These are phyloP conservation scores for Himalopsyche japonica DNA, from an alignment of 2,888 invertebrate species.

Conservation along the genomic window DNA sequence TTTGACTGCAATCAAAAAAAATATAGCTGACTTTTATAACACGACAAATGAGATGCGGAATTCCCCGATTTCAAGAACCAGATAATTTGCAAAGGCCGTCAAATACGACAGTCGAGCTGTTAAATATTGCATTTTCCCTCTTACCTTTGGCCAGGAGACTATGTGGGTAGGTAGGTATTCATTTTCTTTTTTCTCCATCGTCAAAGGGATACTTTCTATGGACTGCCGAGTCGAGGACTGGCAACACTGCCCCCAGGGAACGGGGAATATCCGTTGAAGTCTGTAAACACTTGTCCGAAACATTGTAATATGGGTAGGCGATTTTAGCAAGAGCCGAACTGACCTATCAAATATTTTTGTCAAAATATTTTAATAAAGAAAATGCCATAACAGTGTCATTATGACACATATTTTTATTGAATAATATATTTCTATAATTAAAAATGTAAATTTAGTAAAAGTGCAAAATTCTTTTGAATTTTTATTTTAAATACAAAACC, in stretches of 20 bases:
- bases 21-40: too few species aligned
- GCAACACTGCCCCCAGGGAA: constrained; percentile 9
- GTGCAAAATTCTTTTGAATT: too few species aligned
- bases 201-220: constrained; percentile 18
- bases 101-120: neutral
- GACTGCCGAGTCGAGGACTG: constrained; percentile 5
- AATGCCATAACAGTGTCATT: too few species aligned
- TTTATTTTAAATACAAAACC: too few species aligned
- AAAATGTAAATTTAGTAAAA: too few species aligned
- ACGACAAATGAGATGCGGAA: neutral
- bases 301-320: constrained; percentile 4
- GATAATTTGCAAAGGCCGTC: neutral
- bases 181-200: constrained; percentile 8
- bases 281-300: constrained; percentile 25
- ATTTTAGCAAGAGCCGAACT: neutral
- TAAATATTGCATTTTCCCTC: constrained; percentile 24
- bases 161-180: neutral
- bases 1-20: too few species aligned
- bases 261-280: constrained; percentile 13
- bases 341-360: neutral
- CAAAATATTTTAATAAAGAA: too few species aligned
- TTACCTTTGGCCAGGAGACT: neutral
- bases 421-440: too few species aligned
- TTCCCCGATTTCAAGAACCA: neutral
- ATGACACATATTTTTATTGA: too few species aligned